Evolutionary conservation across 2,113 vertebrate genomes (phyloP), one percentile per base, ranked within the genome.

Genomic region (Formicarius rufipectus): DNA sequence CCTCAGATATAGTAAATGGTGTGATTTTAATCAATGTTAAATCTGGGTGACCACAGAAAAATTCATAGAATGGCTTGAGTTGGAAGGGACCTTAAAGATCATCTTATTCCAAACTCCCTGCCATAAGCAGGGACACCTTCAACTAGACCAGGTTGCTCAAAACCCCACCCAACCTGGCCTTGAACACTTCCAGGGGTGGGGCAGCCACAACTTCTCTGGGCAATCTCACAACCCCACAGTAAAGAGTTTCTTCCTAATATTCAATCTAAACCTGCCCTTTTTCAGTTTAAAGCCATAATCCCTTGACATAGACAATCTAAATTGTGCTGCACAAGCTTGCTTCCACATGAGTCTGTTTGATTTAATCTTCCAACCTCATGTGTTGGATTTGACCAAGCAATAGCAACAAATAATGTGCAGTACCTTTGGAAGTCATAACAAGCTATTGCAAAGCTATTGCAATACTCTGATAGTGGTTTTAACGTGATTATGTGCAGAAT

Each of bases 291-390:
- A 81, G 9, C 16, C 23, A 42, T 31, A 56, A n/a, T 28, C 33
- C 11, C 24, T 76, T 12, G 6, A 27, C 1, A 0, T 8, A 76
- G 64, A 49, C 56, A 53, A 49, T 53, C 49, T 64, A 42, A 89
- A 50, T 39, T 62, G 50, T 0, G 0, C 15, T 4, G 22, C 25
- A 39, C 44, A 24, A 2, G 4, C 50, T n/a, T 58, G 62, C 87
- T 91, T 60, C 82, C 74, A 64, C 7, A 10, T 2, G 23, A 49
- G n/a, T 52, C 35, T 89, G 39, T 59, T 15, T 39, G 12, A 76
- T 85, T 89, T 85, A 68, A 78, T 85, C 81, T 76, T 83, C 22
- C 31, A 72, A 35, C 55, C 42, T 63, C 30, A 35, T 77, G 37
- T 40, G 27, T 4, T 92, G 77, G 56, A 37, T 80, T 80, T 93